Conservation (phyloP, 2,113 vertebrate species). For the Pionites leucogaster region DNA sequence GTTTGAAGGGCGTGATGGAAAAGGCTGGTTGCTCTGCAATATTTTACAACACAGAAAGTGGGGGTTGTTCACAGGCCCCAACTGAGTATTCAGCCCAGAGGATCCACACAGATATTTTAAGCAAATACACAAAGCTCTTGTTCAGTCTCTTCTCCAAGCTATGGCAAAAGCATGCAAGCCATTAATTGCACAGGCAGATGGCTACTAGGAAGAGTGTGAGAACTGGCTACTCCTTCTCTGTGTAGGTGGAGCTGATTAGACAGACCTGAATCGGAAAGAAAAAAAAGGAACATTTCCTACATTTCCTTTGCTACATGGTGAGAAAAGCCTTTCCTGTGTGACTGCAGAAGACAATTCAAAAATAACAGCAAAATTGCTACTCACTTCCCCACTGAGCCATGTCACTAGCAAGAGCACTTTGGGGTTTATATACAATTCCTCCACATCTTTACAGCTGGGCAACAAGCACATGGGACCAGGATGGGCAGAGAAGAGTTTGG, state of each 20-base stretch:
- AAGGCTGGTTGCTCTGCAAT: neutral
- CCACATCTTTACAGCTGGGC: neutral
- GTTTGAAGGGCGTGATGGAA: neutral
- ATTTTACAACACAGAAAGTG: neutral
- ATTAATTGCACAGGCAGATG: conserved; percentile 23
- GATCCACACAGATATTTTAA: conserved; percentile 32
- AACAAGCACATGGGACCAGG: neutral
- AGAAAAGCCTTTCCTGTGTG: conserved; percentile 28
- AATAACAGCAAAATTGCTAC: conserved; percentile 56
- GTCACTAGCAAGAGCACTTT: neutral
- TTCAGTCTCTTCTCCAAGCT: neutral
- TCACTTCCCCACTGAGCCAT: conserved; percentile 15
- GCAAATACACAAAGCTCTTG: neutral
- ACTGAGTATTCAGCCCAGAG: neutral
- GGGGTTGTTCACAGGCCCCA: neutral
- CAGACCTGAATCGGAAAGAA: conserved; percentile 9
- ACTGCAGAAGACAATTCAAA: conserved; percentile 41
- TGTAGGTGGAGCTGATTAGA: conserved; percentile 65
- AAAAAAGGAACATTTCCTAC: conserved; percentile 27
- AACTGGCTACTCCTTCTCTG: conserved; percentile 24
- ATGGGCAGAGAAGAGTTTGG: neutral
- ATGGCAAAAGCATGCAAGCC: conserved; percentile 25
- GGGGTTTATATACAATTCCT: neutral
- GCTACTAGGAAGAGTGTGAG: conserved; percentile 45
- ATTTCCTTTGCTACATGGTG: conserved; percentile 12